Evolutionary conservation across 2,888 invertebrate species (phyloP).

Genomic region (Nowickia ferox): DNA sequence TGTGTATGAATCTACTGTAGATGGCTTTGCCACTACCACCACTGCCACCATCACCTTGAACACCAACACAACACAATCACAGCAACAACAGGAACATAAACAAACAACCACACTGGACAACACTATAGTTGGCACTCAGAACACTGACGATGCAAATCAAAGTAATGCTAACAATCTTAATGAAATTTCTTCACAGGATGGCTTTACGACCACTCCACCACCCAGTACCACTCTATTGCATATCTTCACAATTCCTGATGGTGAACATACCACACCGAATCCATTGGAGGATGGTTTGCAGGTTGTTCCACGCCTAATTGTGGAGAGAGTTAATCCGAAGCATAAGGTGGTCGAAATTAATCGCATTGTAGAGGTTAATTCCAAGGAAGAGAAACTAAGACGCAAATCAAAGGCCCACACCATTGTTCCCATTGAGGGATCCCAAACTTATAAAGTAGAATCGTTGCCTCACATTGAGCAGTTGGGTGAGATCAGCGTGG

Average conservation of each 20-base stretch:
- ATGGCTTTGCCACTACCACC: constrained; percentile 79
- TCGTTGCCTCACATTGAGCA: constrained; percentile 86
- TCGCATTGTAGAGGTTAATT: constrained; percentile 88
- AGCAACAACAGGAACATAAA: constrained; percentile 52
- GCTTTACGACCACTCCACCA: constrained; percentile 76
- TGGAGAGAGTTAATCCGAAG: constrained; percentile 75
- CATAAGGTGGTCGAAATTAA: constrained; percentile 88
- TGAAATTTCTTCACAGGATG: constrained; percentile 80
- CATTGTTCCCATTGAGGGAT: constrained; percentile 84
- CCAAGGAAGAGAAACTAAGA: constrained; percentile 86
- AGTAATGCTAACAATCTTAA: constrained; percentile 76
- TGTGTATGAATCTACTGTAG: constrained; percentile 62
- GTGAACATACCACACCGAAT: constrained; percentile 74
- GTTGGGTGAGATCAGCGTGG: constrained; percentile 88
- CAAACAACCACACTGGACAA: constrained; percentile 60
- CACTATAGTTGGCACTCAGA: constrained; percentile 71
- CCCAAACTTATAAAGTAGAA: constrained; percentile 85
- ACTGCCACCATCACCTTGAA: constrained; percentile 72
- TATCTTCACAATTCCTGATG: constrained; percentile 83
- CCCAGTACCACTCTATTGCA: constrained; percentile 83
- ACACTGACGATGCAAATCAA: constrained; percentile 73
- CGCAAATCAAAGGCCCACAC: constrained; percentile 84
- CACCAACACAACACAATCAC: constrained; percentile 68
- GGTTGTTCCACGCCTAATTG: constrained; percentile 63
- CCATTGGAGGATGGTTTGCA: constrained; percentile 66